Conservation (phyloP, 2,113 vertebrate genomes). For the Paratilapia polleni region DNA sequence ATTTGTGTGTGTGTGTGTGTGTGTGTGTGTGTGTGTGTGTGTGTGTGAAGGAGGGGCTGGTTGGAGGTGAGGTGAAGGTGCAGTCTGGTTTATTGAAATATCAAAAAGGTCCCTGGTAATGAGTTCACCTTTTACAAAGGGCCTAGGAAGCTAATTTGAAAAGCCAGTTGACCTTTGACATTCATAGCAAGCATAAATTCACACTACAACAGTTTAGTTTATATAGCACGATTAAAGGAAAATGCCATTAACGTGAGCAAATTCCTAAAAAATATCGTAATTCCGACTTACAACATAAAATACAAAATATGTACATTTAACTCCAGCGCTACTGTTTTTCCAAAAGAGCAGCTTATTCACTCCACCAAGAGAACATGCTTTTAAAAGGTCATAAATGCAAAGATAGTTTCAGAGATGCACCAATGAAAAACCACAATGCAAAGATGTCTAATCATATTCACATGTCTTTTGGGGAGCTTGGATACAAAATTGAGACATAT, state of each 20-base stretch:
- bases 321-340: too few species aligned
- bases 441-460: too few species aligned
- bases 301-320: not conserved
- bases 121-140: constrained; percentile 17
- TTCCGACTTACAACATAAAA: not conserved
- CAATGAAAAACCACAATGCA: not conserved
- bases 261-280: not conserved
- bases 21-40: not conserved
- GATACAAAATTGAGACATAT: not conserved
- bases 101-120: constrained; percentile 22
- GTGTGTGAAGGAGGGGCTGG: not conserved
- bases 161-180: constrained; percentile 7
- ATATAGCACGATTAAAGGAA: not conserved
- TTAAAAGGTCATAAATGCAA: not conserved
- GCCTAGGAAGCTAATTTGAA: not conserved
- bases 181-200: not conserved
- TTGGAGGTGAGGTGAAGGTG: not conserved
- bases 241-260: not conserved
- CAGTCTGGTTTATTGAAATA: constrained; percentile 17
- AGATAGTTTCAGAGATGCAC: not conserved
- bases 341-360: not conserved
- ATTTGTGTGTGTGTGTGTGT: too few species aligned
- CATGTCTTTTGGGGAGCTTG: not conserved
- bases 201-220: not conserved
- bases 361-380: not conserved